Percentiles rank a stretch among this genome's conserved stretches.
Conservation (phyloP, 2,797 vertebrate genomes). For the Gadopsis marmoratus region DNA sequence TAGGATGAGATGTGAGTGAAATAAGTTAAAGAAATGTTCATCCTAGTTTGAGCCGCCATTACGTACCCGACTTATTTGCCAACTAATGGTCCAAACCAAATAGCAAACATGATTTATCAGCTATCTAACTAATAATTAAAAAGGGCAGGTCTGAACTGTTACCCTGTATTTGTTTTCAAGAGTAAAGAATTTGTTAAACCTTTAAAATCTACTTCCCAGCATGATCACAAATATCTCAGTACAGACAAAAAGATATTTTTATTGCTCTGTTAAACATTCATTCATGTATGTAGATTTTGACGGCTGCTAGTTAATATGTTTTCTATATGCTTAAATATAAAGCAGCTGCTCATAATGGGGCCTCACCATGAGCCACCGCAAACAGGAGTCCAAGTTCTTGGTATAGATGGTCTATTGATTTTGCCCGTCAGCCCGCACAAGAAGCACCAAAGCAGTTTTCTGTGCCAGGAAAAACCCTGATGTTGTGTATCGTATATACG, state of each 20-base stretch:
- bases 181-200: background rate
- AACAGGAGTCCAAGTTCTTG: slow-evolving; percentile 34
- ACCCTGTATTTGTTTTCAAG: background rate
- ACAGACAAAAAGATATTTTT: background rate
- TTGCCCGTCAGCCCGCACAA: slow-evolving; percentile 41
- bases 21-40: background rate
- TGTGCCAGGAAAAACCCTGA: slow-evolving; percentile 44
- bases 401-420: slow-evolving; percentile 50
- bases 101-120: background rate
- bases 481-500: slow-evolving; percentile 19
- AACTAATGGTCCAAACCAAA: no score
- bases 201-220: background rate
- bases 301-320: slow-evolving; percentile 15
- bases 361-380: slow-evolving; percentile 7
- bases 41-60: slow-evolving; percentile 14
- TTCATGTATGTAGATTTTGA: slow-evolving; percentile 1
- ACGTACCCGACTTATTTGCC: slow-evolving; percentile 20
- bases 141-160: background rate
- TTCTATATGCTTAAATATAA: slow-evolving; percentile 21
- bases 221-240: background rate
- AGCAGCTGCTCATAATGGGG: background rate
- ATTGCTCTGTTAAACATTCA: background rate
- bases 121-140: background rate
- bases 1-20: slow-evolving; percentile 25
- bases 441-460: slow-evolving; percentile 15